Conservation (phyloP, 1,140 invertebrate genomes). For the Meteorus sp. region DNA sequence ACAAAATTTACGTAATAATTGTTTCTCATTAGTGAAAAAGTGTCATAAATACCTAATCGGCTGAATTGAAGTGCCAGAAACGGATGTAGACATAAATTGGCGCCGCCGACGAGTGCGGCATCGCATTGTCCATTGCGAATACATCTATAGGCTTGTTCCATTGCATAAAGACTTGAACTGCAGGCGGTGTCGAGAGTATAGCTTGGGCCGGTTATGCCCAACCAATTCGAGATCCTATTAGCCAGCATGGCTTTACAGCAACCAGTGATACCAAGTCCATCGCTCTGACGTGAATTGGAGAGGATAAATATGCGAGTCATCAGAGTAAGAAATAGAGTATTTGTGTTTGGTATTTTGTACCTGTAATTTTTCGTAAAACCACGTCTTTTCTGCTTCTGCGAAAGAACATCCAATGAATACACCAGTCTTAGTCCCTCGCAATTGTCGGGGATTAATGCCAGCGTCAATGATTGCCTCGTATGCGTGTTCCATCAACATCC, state of each 20-base stretch:
- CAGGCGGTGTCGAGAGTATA: constrained; percentile 87
- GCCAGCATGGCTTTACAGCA: constrained; percentile 90
- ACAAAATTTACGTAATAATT: too few relatives aligned
- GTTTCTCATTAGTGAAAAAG: too few relatives aligned
- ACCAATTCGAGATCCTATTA: constrained; percentile 81
- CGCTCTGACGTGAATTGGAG: constrained; percentile 35
- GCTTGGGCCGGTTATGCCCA: constrained; percentile 75
- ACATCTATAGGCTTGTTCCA: constrained; percentile 79
- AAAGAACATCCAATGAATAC: constrained; percentile 81
- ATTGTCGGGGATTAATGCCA: constrained; percentile 60
- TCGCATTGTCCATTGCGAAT: constrained; percentile 81
- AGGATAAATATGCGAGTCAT: constrained; percentile 3
- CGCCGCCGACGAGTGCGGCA: constrained; percentile 83
- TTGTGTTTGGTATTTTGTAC: too few relatives aligned
- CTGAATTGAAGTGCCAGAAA: constrained; percentile 81
- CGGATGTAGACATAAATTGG: constrained; percentile 84
- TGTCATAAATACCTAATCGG: constrained; percentile 56
- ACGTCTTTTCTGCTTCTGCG: constrained; percentile 73
- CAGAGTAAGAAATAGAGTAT: not conserved
- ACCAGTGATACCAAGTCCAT: constrained; percentile 57
- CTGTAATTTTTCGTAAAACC: constrained; percentile 68
- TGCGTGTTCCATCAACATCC: constrained; percentile 80
- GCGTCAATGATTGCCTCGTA: constrained; percentile 89
- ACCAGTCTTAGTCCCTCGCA: constrained; percentile 74
- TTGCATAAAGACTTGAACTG: constrained; percentile 82